Conservation (phyloP, 2,888 invertebrate genomes). For the Agrotis clavis region DNA sequence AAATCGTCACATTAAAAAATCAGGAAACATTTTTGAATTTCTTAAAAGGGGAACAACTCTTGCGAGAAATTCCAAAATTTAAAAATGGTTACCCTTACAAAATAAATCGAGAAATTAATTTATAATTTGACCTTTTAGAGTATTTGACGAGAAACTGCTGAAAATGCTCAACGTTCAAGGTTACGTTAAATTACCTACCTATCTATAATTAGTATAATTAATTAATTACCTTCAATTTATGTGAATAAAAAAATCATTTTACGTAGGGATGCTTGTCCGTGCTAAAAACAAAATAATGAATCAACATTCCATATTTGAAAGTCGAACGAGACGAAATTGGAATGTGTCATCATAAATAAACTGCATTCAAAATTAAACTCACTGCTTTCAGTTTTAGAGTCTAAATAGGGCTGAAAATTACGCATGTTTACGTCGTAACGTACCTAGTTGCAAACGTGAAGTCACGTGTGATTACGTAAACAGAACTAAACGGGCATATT, state of each 20-base stretch:
- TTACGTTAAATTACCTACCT: not conserved
- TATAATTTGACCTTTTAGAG: no score
- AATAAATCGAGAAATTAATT: not conserved
- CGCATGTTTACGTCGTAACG: conserved; percentile 37
- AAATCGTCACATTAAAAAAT: not conserved
- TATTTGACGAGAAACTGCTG: not conserved
- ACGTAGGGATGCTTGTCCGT: not conserved
- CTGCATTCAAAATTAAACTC: conserved; percentile 40
- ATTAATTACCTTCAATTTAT: not conserved
- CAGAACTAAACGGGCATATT: conserved; percentile 48
- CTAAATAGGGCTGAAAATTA: conserved; percentile 39
- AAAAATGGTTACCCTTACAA: not conserved
- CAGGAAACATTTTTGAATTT: not conserved
- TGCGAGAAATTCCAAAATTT: no score
- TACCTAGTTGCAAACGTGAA: conserved; percentile 47
- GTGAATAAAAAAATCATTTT: conserved; percentile 1
- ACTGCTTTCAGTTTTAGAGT: conserved; percentile 20
- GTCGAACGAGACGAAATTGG: conserved; percentile 39
- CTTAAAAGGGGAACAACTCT: no score
- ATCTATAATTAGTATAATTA: not conserved
- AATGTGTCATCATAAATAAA: conserved; percentile 23
- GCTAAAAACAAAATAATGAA: conserved; percentile 12
- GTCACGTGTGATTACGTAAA: conserved; percentile 66
- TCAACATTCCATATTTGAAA: conserved; percentile 24
- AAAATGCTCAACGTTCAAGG: not conserved